These are phyloP conservation scores for Lasioglossum malachurum DNA, from an alignment of 2,888 invertebrate genomes.

Conservation along the genomic window DNA sequence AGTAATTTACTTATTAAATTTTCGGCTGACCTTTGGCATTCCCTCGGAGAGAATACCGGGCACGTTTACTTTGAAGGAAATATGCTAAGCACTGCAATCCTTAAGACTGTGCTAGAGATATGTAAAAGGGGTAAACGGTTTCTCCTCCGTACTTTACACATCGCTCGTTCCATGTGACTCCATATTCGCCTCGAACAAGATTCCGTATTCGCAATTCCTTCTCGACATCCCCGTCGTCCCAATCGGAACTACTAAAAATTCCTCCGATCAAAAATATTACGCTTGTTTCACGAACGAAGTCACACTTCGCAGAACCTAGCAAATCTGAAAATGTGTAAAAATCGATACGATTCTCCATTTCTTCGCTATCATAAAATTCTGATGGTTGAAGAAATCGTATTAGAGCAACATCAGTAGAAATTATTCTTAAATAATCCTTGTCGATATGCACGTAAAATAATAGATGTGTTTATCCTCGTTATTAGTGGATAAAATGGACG, in stretches of 20 bases:
- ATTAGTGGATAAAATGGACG: no score
- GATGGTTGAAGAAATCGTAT: no score
- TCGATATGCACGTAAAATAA: no score
- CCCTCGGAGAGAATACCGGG: conserved; percentile 81
- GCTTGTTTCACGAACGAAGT: no score
- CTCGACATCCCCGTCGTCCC: neutral
- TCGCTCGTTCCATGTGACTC: neutral
- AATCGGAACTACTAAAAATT: neutral
- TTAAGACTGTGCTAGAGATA: conserved; percentile 65
- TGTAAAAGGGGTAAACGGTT: conserved; percentile 57
- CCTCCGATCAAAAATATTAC: neutral
- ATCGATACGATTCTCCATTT: neutral
- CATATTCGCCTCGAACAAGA: neutral
- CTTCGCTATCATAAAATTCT: neutral
- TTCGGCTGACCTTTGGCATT: conserved; percentile 82
- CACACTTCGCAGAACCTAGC: no score
- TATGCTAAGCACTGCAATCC: conserved; percentile 79
- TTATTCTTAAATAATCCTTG: no score
- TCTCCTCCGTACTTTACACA: neutral
- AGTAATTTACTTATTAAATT: conserved; percentile 85
- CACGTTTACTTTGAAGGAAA: conserved; percentile 83
- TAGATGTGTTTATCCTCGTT: no score
- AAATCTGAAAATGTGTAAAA: neutral
- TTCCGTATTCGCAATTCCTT: neutral
- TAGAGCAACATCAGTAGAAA: no score